Evolutionary conservation across 2,797 vertebrate species (phyloP).

Genomic region (Diceros bicornis): DNA sequence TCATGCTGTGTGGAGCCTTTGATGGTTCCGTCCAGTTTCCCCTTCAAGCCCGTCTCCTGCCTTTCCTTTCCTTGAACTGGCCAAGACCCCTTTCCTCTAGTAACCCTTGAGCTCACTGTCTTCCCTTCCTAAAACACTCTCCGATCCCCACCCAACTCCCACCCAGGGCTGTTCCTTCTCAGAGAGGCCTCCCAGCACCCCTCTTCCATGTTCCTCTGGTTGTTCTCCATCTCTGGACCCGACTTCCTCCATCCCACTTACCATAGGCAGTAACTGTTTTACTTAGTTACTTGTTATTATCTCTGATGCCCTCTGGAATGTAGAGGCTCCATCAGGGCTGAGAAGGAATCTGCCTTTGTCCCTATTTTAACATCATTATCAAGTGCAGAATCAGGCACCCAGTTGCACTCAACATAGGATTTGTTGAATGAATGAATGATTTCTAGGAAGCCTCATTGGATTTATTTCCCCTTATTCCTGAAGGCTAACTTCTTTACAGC

Average conservation of each 20-base stretch:
- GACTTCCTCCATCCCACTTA: neutral
- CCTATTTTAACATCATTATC: neutral
- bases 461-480: neutral
- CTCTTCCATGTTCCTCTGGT: neutral
- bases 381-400: accelerated
- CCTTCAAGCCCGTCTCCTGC: neutral
- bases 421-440: neutral
- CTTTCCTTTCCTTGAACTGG: neutral
- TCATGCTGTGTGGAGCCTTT: neutral
- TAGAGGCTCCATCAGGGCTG: neutral
- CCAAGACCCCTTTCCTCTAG: neutral
- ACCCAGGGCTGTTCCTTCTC: neutral
- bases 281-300: neutral
- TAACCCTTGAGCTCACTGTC: neutral
- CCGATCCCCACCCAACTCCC: accelerated
- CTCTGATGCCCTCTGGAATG: neutral
- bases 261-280: neutral
- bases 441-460: neutral
- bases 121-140: neutral
- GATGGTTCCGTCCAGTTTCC: neutral
- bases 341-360: neutral
- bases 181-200: neutral
- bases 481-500: neutral
- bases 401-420: neutral
- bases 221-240: neutral